Percentiles rank a stretch among this genome's conserved stretches.
phyloP scores from a whole-genome alignment of 1,140 invertebrate genomes.

The Octopus sinensis region DNA sequence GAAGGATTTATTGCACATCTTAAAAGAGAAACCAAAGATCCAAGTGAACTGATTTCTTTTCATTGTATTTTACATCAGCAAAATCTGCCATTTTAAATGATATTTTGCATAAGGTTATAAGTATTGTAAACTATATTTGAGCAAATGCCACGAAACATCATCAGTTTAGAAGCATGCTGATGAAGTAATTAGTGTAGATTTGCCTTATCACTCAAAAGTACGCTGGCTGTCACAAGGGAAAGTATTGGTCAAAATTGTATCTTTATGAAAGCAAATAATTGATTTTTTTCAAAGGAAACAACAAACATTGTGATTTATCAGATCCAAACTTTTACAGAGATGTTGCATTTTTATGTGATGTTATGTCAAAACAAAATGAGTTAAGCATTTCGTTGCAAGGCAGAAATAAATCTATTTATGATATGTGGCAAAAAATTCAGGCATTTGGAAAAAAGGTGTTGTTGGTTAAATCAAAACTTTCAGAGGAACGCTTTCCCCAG shows the following conservation, averaged over 20 bases:
- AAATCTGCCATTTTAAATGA: background rate
- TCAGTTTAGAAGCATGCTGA: background rate
- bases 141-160: background rate
- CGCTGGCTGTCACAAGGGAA: background rate
- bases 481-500: background rate
- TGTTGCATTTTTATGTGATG: background rate
- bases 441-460: background rate
- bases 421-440: background rate
- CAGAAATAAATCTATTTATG: background rate
- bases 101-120: background rate
- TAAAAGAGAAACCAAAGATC: background rate
- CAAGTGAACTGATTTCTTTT: slow-evolving; percentile 1
- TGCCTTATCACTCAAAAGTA: background rate
- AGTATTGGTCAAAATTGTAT: background rate
- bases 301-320: too few relatives aligned
- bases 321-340: too few relatives aligned
- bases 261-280: too few relatives aligned
- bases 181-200: slow-evolving; percentile 1
- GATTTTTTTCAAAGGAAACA: too few relatives aligned
- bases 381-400: background rate
- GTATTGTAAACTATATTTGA: background rate
- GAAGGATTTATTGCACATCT: too few relatives aligned
- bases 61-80: slow-evolving; percentile 3
- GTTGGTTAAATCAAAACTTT: background rate
- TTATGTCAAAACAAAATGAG: background rate